Base-by-base conservation (phyloP, 2,113 vertebrate species). In the Neofelis nebulosa region DNA sequence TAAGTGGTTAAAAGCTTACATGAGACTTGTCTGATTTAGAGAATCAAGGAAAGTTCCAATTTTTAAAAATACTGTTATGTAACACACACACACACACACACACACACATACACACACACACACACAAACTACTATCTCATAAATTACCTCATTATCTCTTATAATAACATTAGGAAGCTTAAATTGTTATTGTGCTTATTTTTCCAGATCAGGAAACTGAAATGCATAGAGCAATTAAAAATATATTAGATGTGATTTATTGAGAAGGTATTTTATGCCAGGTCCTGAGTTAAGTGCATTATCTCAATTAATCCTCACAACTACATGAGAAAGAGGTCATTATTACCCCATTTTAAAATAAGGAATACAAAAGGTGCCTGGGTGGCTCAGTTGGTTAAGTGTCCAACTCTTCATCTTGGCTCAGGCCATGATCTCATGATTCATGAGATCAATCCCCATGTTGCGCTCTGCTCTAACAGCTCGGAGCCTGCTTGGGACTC, bases 191-290 rank as follows among this genome's bases (percentile, higher is more conserved):
- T 50, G 73, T 89, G 61, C 61, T 92, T 33, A n/a, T 81, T 73
- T 95, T 96, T 94, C 74, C n/a, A 83, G 21, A 66, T 79, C 91
- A 96, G 65, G 55, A 95, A 96, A 93, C 65, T 52, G 57, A 90
- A 97, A 36, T 65, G 50, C 69, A 48, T 13, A 85, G 29, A 85
- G 52, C 81, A 91, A 86, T 14, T 90, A 85, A 91, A 98, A 91
- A 82, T n/a, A 79, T 38, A 79, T 38, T 78, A 89, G 31, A 38
- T 86, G 86, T 25, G 12, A 48, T 96, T 93, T 91, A 36, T 18
- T 89, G 21, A 93, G 36, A 61, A 82, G 38, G 73, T 89, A 41
- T 66, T 93, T 71, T 52, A 63, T 83, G 14, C 48, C 41, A 45
- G 25, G 21, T 74, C 78, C 86, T 69, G 11, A 7, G 25, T 61